phyloP scores from a whole-genome alignment of 2,888 invertebrate species.

The Thecophora atra region DNA sequence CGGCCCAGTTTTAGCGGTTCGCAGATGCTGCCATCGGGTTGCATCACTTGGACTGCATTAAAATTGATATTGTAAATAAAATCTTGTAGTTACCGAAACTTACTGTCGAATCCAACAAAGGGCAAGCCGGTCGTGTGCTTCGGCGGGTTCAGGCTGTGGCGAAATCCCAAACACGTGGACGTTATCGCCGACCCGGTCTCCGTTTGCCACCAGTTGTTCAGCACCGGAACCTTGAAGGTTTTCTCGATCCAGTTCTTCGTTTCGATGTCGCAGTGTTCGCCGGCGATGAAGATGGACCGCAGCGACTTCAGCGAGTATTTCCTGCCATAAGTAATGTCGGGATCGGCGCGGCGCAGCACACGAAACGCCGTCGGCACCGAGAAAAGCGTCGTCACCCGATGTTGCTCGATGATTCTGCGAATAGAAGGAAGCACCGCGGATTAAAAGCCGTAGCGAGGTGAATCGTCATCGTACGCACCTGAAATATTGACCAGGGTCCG shows the following conservation, averaged over 20 bases:
- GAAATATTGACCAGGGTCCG: conserved; percentile 91
- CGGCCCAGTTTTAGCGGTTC: conserved; percentile 80
- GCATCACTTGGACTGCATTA: conserved; percentile 72
- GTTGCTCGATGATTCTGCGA: conserved; percentile 83
- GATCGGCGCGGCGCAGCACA: conserved; percentile 82
- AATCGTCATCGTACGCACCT: conserved; percentile 68
- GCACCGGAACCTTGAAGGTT: conserved; percentile 76
- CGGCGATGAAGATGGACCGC: conserved; percentile 82
- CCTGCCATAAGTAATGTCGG: conserved; percentile 74
- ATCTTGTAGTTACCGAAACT: no score
- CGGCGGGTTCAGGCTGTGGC: conserved; percentile 76
- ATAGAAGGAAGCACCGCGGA: neutral
- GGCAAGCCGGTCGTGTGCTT: conserved; percentile 84
- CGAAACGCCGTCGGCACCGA: conserved; percentile 92
- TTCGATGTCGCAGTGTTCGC: conserved; percentile 93
- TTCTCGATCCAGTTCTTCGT: conserved; percentile 82
- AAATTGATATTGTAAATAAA: neutral
- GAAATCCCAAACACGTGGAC: conserved; percentile 82
- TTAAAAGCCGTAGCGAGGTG: neutral
- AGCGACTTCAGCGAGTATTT: conserved; percentile 78
- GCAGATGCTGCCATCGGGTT: conserved; percentile 76
- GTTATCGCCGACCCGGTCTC: conserved; percentile 93
- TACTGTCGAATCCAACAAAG: conserved; percentile 88
- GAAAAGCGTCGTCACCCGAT: conserved; percentile 85
- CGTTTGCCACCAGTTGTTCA: conserved; percentile 98